A percentile compares a stretch with the other conserved stretches of the same genome.
Conservation (phyloP, 2,888 invertebrate species). For the Caenorhabditis sp. region DNA sequence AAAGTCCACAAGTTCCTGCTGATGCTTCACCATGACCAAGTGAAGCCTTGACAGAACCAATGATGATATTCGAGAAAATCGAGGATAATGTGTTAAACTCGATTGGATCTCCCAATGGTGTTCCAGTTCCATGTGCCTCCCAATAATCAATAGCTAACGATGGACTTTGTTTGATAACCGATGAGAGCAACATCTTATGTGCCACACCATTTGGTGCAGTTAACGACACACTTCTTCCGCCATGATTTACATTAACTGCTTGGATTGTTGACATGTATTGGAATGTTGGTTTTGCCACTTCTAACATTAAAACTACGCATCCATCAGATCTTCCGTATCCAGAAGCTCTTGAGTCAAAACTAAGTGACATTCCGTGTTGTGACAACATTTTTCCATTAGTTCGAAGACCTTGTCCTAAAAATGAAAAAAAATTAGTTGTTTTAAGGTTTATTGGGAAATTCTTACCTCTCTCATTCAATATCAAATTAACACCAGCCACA, state of each 20-base stretch:
- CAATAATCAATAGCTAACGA: conserved; percentile 53
- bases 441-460: too few relatives aligned
- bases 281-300: conserved; percentile 46
- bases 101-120: conserved; percentile 70
- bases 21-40: conserved; percentile 69
- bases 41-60: conserved; percentile 60
- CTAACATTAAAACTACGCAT: conserved; percentile 69
- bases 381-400: conserved; percentile 69
- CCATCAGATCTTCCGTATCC: conserved; percentile 72
- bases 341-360: conserved; percentile 70
- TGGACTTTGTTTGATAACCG: conserved; percentile 26
- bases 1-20: conserved; percentile 63
- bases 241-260: conserved; percentile 67
- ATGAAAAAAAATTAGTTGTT: background rate
- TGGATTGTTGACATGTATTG: conserved; percentile 47
- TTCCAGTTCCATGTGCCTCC: conserved; percentile 71
- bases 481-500: conserved; percentile 83
- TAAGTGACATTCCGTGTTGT: conserved; percentile 67
- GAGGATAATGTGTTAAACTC: conserved; percentile 63
- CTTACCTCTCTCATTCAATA: conserved; percentile 58
- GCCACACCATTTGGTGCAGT: conserved; percentile 69
- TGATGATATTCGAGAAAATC: conserved; percentile 41
- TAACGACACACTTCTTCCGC: conserved; percentile 69
- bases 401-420: conserved; percentile 53
- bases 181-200: conserved; percentile 57